Percentiles rank a stretch among this genome's conserved stretches.
Conservation (phyloP, 2,797 vertebrate species). For the Myiotriccus ornatus region DNA sequence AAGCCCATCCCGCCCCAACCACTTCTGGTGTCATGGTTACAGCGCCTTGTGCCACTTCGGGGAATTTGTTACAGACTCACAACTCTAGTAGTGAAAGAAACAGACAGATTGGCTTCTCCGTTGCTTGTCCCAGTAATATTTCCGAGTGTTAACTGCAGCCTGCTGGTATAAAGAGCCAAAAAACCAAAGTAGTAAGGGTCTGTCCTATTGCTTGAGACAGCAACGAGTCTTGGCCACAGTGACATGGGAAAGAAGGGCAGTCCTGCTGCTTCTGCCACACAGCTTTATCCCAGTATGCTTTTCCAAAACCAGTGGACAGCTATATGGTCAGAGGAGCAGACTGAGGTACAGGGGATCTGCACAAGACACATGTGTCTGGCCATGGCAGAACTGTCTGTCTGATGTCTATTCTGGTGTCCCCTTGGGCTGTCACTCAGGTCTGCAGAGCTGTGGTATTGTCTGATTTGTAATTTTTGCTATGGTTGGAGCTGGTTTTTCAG, state of each 20-base stretch:
- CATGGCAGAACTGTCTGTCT: not conserved
- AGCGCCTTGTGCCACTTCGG: not conserved
- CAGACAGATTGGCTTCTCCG: not conserved
- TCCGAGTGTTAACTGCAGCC: not conserved
- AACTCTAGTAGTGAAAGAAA: not conserved
- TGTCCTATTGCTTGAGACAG: not conserved
- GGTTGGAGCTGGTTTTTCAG: not conserved
- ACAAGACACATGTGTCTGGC: fast-evolving
- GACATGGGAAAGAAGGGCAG: not conserved
- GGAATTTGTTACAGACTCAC: not conserved
- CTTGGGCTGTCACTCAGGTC: not conserved
- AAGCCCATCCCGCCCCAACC: not conserved
- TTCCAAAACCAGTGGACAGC: not conserved
- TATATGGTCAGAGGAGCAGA: not conserved
- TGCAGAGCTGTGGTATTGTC: not conserved
- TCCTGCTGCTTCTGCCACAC: not conserved
- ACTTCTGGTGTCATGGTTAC: not conserved
- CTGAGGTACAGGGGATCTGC: not conserved
- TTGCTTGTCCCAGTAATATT: not conserved
- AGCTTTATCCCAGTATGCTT: fast-evolving
- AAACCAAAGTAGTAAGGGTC: not conserved
- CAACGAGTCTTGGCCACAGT: not conserved
- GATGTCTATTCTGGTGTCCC: fast-evolving
- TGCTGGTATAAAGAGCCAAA: not conserved
- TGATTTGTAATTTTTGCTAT: not conserved